Conservation (phyloP, 2,113 vertebrate species). For the Petaurus breviceps region DNA sequence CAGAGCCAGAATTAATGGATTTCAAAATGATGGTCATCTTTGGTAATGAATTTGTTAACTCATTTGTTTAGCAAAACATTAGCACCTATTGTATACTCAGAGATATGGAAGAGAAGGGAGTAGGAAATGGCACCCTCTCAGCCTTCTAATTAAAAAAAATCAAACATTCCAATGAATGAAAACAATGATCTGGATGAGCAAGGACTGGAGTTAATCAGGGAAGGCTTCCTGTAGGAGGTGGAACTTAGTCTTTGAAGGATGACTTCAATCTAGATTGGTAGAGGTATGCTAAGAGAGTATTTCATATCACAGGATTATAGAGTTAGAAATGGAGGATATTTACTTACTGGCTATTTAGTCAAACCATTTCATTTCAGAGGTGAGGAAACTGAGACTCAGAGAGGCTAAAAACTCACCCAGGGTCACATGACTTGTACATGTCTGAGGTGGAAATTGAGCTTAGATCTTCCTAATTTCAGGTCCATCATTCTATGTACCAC, state of each 20-base stretch:
- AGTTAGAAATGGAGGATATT: not conserved
- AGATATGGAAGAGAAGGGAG: not conserved
- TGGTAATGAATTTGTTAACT: not conserved
- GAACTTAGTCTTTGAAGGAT: not conserved
- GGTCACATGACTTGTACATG: not conserved
- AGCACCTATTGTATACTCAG: not conserved
- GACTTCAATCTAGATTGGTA: not conserved
- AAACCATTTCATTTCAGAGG: not conserved
- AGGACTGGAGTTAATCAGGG: not conserved
- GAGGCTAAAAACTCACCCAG: too few species aligned
- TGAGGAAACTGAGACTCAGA: not conserved
- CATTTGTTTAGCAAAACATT: too few species aligned
- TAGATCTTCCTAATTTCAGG: not conserved
- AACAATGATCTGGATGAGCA: not conserved
- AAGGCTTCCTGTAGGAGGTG: too few species aligned
- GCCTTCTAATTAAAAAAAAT: too few species aligned
- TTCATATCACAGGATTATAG: not conserved
- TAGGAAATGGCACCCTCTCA: not conserved
- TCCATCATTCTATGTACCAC: not conserved
- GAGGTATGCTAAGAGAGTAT: not conserved
- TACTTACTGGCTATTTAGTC: not conserved
- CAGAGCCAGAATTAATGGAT: not conserved
- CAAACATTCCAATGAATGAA: not conserved
- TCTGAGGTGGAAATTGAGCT: not conserved
- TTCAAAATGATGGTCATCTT: not conserved